phyloP scores from a whole-genome alignment of 1,140 invertebrate genomes.

The Saxidomus purpurata region DNA sequence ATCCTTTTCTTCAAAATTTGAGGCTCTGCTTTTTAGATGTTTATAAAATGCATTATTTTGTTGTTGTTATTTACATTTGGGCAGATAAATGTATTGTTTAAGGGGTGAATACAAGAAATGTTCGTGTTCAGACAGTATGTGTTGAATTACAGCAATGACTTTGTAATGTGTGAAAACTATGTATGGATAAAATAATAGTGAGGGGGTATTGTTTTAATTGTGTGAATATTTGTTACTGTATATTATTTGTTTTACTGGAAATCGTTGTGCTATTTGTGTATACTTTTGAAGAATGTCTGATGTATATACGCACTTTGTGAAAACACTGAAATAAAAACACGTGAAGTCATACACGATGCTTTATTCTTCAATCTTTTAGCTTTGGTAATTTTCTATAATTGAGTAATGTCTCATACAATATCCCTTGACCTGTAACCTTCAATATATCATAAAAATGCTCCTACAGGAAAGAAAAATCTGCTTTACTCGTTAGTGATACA shows the following conservation, averaged over 20 bases:
- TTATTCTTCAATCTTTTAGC: too few species aligned
- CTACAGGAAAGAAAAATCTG: too few species aligned
- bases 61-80: background rate
- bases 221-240: slow-evolving; percentile 45
- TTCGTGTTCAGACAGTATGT: background rate
- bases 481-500: too few species aligned
- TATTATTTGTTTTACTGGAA: slow-evolving; percentile 36
- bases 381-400: too few species aligned
- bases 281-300: slow-evolving; percentile 17
- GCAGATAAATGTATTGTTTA: background rate
- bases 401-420: too few species aligned
- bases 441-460: too few species aligned
- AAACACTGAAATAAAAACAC: slow-evolving; percentile 41
- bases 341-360: background rate
- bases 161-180: background rate
- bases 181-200: background rate
- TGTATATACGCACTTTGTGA: slow-evolving; percentile 58
- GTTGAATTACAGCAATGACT: background rate
- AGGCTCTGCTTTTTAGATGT: background rate
- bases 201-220: slow-evolving; percentile 8
- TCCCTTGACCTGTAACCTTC: too few species aligned
- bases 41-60: background rate
- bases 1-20: background rate
- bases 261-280: slow-evolving; percentile 60
- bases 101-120: background rate